Evolutionary conservation across 2,113 vertebrate genomes (phyloP).

Genomic region (Oreotrochilus melanogaster): DNA sequence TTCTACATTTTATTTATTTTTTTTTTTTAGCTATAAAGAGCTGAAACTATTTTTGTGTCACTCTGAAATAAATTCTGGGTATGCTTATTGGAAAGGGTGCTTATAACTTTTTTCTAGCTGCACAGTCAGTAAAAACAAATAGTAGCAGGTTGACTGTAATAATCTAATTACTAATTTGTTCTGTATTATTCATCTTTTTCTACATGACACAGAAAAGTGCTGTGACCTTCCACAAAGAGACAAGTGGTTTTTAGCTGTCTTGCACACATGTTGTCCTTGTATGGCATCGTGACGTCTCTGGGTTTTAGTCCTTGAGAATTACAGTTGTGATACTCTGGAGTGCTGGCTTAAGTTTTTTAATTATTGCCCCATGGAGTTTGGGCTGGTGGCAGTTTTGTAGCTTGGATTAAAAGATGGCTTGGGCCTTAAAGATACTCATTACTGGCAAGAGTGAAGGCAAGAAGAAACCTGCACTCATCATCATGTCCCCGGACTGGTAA

Average conservation of each 20-base stretch:
- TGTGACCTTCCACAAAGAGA: not conserved
- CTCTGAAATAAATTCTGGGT: not conserved
- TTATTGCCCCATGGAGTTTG: not conserved
- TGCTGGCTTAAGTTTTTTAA: not conserved
- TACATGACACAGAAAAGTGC: not conserved
- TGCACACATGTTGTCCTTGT: accelerated
- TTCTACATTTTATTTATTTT: not conserved
- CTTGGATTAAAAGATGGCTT: not conserved
- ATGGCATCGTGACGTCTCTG: not conserved
- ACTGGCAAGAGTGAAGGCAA: not conserved
- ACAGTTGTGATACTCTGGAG: not conserved
- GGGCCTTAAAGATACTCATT: not conserved
- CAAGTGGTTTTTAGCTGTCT: not conserved
- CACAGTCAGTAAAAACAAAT: not conserved
- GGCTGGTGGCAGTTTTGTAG: not conserved
- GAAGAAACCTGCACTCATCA: accelerated
- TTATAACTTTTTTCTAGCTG: not conserved
- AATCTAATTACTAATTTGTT: not conserved
- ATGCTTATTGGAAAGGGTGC: not conserved
- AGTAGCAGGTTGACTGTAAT: not conserved
- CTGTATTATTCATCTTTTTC: not conserved
- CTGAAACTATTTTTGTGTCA: not conserved
- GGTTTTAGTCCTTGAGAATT: not conserved
- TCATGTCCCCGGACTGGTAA: not conserved
- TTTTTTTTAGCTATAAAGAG: not conserved